Conservation (phyloP, 2,797 vertebrate species). For the Diplodus sargus region DNA sequence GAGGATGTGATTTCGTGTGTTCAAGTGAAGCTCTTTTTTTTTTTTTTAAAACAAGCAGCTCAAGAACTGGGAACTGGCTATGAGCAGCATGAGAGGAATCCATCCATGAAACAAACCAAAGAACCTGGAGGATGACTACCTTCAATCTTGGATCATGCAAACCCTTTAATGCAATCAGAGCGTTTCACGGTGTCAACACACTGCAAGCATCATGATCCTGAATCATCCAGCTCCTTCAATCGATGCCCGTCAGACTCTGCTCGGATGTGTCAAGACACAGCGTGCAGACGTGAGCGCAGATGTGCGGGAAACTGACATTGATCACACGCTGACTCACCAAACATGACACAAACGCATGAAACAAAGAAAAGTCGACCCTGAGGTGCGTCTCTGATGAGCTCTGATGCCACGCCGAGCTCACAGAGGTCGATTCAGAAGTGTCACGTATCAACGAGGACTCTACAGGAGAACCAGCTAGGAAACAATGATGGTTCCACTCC, state of each 20-base stretch:
- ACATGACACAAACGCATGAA: not conserved
- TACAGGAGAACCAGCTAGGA: not conserved
- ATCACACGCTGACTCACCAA: not conserved
- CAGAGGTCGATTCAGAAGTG: not conserved
- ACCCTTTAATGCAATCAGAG: not conserved
- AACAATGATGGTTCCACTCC: not conserved
- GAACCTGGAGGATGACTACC: not conserved
- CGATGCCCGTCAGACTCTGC: not conserved
- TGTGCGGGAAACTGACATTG: not conserved
- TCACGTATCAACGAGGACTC: slow-evolving; percentile 1
- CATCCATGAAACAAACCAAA: not conserved
- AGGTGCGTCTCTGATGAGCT: not conserved
- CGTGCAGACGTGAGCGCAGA: not conserved
- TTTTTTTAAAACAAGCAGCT: not conserved
- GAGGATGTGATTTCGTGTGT: not conserved
- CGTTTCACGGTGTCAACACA: too few relatives aligned
- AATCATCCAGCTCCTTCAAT: not conserved
- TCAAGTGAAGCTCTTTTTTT: not conserved
- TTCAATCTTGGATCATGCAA: not conserved
- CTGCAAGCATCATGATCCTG: not conserved
- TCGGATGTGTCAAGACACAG: not conserved
- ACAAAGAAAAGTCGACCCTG: not conserved
- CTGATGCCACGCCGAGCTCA: not conserved
- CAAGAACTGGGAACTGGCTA: not conserved
- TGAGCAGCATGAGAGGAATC: not conserved